Evolutionary conservation across 2,113 vertebrate genomes (phyloP).

Genomic region (Coptodon rendalli): DNA sequence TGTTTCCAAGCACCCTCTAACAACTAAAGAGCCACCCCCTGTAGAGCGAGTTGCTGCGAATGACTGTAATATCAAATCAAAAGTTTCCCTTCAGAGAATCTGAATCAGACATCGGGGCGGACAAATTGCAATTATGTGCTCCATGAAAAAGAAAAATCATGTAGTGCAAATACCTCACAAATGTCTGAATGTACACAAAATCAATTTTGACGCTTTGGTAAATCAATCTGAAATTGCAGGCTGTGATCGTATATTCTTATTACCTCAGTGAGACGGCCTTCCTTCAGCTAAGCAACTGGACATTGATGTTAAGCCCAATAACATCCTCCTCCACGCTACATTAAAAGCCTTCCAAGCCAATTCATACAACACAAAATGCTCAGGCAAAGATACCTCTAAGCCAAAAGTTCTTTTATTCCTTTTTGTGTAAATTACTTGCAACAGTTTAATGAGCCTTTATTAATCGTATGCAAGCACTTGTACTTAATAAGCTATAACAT

Average conservation of each 20-base stretch:
- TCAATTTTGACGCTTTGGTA: neutral
- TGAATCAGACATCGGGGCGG: neutral
- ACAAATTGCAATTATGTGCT: neutral
- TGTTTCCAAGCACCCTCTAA: neutral
- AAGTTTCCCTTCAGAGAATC: neutral
- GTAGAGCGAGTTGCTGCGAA: neutral
- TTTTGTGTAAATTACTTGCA: neutral
- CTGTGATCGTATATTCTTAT: neutral
- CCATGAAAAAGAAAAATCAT: neutral
- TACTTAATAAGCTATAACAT: constrained; percentile 44
- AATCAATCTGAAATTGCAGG: neutral
- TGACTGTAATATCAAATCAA: neutral
- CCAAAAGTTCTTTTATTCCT: neutral
- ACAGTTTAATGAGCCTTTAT: constrained; percentile 32
- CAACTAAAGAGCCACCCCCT: neutral
- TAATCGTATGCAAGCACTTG: constrained; percentile 30
- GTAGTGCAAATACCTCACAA: neutral
- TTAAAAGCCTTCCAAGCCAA: neutral
- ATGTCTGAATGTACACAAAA: neutral
- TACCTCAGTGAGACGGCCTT: neutral
- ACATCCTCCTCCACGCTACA: neutral
- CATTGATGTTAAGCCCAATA: neutral
- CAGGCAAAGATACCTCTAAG: neutral
- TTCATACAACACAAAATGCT: neutral
- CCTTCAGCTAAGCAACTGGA: neutral